Evolutionary conservation across 2,888 invertebrate genomes (phyloP), one percentile per base, ranked within the genome.

Genomic region (Macrosiphum euphorbiae): DNA sequence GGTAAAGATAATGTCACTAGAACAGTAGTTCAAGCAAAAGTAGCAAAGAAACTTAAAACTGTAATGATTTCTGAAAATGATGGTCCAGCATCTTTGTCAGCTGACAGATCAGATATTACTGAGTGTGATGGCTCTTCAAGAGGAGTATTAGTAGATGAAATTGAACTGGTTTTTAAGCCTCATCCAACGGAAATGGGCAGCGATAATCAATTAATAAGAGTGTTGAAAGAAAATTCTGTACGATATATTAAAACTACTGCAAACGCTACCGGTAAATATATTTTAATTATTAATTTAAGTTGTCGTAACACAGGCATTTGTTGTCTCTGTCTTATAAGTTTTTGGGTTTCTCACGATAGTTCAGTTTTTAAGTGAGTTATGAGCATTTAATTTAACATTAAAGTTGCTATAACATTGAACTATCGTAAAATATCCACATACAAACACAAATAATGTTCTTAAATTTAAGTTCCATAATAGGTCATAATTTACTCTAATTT

Each of bases 241-340:
- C 97, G 99, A 95, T 99, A 98, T 95, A 97, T 99, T 91, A 99
- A 99, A 96, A 99, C 99, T 1, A 99, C 99, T n/a, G 99, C 98
- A 28, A 99, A 99, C 97, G 99, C 99, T 11, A 98, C 99, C 95
- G 98, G 98, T 98, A 96, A 94, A 47, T 92, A 35, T 92, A 50
- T 92, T 90, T 88, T 52, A 35, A 52, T 50, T 88, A 52, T 8
- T n/a, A n/a, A 88, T 52, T n/a, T n/a, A 88, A n/a, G 11, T 10
- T 8, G 47, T 10, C 47, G 11, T 47, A 47, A 47, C 11, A 47
- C 47, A 47, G 47, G 11, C 47, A 47, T 47, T 47, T 47, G 47
- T 47, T 47, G 47, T 47, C 47, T 47, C 47, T 47, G 11, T 47
- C 47, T 47, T 47, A 47, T 1, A 47, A 10, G 47, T 47, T 47